Base-by-base conservation (phyloP, 1,140 invertebrate genomes). In the Globodera ellingtonae region DNA sequence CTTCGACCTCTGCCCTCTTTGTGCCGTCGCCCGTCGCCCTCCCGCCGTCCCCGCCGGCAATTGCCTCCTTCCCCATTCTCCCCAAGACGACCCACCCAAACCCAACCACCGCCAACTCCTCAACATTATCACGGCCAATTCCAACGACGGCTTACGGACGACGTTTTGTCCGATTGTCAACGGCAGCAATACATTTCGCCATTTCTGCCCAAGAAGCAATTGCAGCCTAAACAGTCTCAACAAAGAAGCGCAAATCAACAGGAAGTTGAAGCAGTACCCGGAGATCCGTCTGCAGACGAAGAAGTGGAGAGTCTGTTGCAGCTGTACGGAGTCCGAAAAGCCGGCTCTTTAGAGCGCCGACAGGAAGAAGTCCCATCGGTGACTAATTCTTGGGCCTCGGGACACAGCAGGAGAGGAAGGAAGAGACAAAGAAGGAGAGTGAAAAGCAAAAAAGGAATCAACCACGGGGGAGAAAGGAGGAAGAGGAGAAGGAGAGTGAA, bases 361-460 rank as follows among this genome's bases (percentile, higher is more conserved):
- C 50, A 77, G 48, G 75, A 69, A 74, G 47, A 46, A 24, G 9
- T 71, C 35, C 79, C 83, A 13, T 69, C 83, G 21, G 82, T 84
- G 18, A 52, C 65, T 8, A 81, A 83, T 7, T 83, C 78, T 8
- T 83, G 82, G 82, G 82, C 82, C 35, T 84, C 84, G 56, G 18
- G 4, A 4, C 13, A 15, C 13, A 62, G 56, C 13, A 15, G 18
- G 18, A 62, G 18, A 62, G 56, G 18, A 18, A 62, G 10, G 56
- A 62, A 62, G 56, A 62, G 15, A 62, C 6, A 18, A 62, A 18
- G 56, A 62, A 6, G 10, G 18, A 62, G 56, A 62, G 15, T 35
- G 35, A 35, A 35, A 35, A 35, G 15, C n/a, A 10, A 21, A 46
- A 24, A 35, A 69, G 48, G 24, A n/a, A 67, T 44, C 21, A 15